A percentile compares a stretch with the other conserved stretches of the same genome.
Conservation (phyloP, 1,140 invertebrate species). For the Penaeus japonicus region DNA sequence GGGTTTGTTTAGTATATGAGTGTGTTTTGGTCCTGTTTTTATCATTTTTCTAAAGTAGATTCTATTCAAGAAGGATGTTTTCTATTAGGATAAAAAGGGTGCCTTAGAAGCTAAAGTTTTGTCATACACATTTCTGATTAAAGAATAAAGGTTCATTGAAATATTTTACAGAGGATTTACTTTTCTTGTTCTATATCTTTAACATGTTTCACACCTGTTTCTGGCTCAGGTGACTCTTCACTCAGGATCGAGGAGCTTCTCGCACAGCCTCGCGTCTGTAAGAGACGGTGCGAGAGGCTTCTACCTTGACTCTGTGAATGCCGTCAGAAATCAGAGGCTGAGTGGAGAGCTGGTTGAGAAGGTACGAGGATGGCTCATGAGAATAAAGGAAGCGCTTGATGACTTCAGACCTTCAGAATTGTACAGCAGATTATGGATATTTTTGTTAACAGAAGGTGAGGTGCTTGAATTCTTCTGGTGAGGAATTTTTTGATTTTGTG, state of each 20-base stretch:
- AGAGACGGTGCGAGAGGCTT: conserved; percentile 24
- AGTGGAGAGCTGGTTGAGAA: conserved; percentile 18
- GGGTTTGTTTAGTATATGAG: not conserved
- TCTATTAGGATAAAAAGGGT: too few species aligned
- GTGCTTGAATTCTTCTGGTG: not conserved
- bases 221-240: not conserved
- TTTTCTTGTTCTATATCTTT: too few species aligned
- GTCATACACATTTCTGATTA: too few species aligned
- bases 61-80: too few species aligned
- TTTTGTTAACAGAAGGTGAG: conserved; percentile 56
- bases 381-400: conserved; percentile 13
- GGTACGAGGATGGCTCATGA: not conserved
- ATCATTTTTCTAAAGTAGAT: too few species aligned
- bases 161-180: too few species aligned
- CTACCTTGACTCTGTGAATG: conserved; percentile 14
- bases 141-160: too few species aligned
- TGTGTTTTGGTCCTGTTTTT: too few species aligned
- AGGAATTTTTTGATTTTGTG: not conserved
- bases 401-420: conserved; percentile 39
- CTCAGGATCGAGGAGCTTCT: conserved; percentile 15
- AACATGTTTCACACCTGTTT: too few species aligned
- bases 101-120: too few species aligned
- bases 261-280: not conserved
- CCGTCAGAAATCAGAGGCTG: conserved; percentile 19
- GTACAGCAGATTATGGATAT: conserved; percentile 37